Percentiles rank a stretch among this genome's conserved stretches.
Evolutionary conservation across 2,888 invertebrate species (phyloP).

Genomic region (Acronicta alni): DNA sequence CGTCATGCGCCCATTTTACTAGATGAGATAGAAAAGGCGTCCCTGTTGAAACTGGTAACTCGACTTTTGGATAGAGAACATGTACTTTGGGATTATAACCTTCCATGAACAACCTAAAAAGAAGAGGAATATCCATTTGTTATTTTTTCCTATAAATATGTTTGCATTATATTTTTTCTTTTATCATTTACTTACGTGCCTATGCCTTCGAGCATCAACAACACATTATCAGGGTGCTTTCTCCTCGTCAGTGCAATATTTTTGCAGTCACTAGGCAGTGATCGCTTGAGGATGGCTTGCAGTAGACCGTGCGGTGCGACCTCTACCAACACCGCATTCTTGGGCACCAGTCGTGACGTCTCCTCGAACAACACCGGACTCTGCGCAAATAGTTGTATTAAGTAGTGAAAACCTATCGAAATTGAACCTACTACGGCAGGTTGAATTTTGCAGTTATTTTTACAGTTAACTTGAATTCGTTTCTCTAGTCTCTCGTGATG

Average conservation of each 20-base stretch:
- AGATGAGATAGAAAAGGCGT: conserved; percentile 94
- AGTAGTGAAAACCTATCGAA: too few species aligned
- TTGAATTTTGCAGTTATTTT: too few species aligned
- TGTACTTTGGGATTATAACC: conserved; percentile 92
- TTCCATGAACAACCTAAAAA: conserved; percentile 91
- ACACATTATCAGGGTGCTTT: conserved; percentile 89
- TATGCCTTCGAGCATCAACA: conserved; percentile 88
- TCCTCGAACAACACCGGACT: conserved; percentile 92
- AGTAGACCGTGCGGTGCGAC: conserved; percentile 96
- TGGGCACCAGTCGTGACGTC: conserved; percentile 92
- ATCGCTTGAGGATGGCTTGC: conserved; percentile 91
- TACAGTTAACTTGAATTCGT: too few species aligned
- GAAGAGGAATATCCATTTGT: background rate
- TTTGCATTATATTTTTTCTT: too few species aligned
- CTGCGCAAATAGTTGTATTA: conserved; percentile 9
- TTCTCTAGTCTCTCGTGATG: too few species aligned
- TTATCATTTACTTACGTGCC: conserved; percentile 67
- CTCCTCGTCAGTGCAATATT: conserved; percentile 93
- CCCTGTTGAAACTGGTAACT: conserved; percentile 94
- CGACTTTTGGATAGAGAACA: conserved; percentile 92
- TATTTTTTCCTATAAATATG: too few species aligned
- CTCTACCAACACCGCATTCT: conserved; percentile 94
- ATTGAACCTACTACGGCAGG: too few species aligned
- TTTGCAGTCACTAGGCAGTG: conserved; percentile 89
- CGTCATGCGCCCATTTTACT: conserved; percentile 94